Evolutionary conservation across 2,888 invertebrate species (phyloP), one percentile per base, ranked within the genome.

Genomic region (Athrips mouffetella): DNA sequence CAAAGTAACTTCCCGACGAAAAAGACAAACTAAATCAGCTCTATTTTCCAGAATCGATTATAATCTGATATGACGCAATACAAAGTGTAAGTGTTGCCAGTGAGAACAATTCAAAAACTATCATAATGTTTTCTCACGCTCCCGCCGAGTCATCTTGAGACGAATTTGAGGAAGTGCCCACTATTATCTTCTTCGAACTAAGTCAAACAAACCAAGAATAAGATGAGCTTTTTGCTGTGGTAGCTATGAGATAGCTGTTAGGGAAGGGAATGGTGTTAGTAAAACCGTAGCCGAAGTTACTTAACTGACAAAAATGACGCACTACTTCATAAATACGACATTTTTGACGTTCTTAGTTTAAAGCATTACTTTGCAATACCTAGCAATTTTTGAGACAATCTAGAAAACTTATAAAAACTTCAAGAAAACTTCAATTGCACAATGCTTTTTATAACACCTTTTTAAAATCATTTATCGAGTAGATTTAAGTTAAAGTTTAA

Each of bases 51-150:
- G 18, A 42, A 25, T 25, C 42, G 42, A 42, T 42, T 42, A 42
- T 25, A 29, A 42, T 42, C 27, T 29, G 29, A 29, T 21, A 29
- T 35, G 39, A 57, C 51, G 44, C 41, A 46, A 58, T 59, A 51
- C 41, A 29, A 53, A 52, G 29, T 54, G 47, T 42, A 39, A 50
- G 41, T 45, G 51, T 54, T 51, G 57, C 47, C 39, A 57, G 52
- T 44, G 51, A 58, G 55, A 58, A 60, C 63, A 65, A 62, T 57
- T 62, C 60, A 63, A 58, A 70, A 76, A 74, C 67, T 66, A 71
- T 74, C 65, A 74, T 76, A 75, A 71, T 60, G 67, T 71, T 85
- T 86, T 84, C 83, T 85, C 85, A 85, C 85, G 59, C 74, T 70
- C 47, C 41, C 60, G 70, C 57, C 71, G 67, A 79, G 75, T 81